A percentile compares a stretch with the other conserved stretches of the same genome.
Evolutionary conservation across 2,888 invertebrate species (phyloP).

Genomic region (Oscheius sp.): DNA sequence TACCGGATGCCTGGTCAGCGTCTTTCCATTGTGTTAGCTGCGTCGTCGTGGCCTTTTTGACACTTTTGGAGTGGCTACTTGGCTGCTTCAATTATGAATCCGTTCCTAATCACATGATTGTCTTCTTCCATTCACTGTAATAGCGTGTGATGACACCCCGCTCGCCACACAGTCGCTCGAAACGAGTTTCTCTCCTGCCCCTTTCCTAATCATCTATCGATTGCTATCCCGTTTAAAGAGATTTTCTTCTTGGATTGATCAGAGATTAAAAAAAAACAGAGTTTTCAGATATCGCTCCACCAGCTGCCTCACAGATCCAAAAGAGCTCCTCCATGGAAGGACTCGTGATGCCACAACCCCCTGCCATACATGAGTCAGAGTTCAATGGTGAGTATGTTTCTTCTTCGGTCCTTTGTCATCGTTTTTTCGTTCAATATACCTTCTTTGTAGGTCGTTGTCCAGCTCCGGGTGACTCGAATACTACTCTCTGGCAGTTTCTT

Average conservation of each 20-base stretch:
- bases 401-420: not conserved
- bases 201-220: slow-evolving; percentile 32
- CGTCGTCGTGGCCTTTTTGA: not conserved
- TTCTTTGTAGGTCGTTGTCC: slow-evolving; percentile 15
- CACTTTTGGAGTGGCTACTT: not conserved
- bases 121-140: slow-evolving; percentile 24
- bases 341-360: slow-evolving; percentile 14
- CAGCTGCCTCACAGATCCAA: not conserved
- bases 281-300: not conserved
- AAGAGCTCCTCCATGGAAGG: slow-evolving; percentile 6
- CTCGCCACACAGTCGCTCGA: slow-evolving; percentile 9
- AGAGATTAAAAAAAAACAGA: not conserved
- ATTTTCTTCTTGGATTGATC: not conserved
- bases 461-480: slow-evolving; percentile 66
- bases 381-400: slow-evolving; percentile 10
- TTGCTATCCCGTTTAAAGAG: slow-evolving; percentile 13
- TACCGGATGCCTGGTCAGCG: slow-evolving; percentile 18
- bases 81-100: not conserved
- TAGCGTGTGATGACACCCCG: slow-evolving; percentile 27
- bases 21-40: not conserved
- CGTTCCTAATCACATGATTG: slow-evolving; percentile 26
- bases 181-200: slow-evolving; percentile 19
- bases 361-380: slow-evolving; percentile 27
- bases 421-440: not conserved
- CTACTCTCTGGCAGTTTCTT: slow-evolving; percentile 78